Evolutionary conservation across 2,888 invertebrate species (phyloP), one percentile per base, ranked within the genome.

Genomic region (Euplagia quadripunctaria): DNA sequence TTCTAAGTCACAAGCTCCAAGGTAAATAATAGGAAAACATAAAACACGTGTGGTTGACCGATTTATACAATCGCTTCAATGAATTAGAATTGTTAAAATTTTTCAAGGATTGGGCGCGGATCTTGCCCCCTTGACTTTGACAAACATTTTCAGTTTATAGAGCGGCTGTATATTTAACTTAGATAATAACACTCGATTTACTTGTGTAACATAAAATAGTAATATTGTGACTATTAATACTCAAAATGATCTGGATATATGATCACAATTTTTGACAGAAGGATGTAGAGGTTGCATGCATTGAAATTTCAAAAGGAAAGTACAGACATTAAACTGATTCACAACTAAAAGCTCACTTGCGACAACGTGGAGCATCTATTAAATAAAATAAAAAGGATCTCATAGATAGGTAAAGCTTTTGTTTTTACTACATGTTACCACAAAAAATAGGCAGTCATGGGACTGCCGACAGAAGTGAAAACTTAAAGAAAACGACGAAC

Each of bases 51-150:
- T 80, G 83, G 84, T 86, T 88, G 89, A 86, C 85, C 86, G 85
- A 83, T 82, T 83, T 80, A 87, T 86, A 85, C 78, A 87, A 85
- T 82, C 76, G 78, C 76, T 78, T 86, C 70, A 78, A 82, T 83
- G 80, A 82, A 87, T 86, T 77, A 75, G 79, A 86, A 87, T 87
- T 76, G 82, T 76, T 86, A 80, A 79, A 79, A 77, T 78, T 74
- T 78, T 81, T 72, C 80, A 67, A 80, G 79, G 80, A 86, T 85
- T 82, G 83, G 76, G 78, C 79, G 78, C 82, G 88, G 85, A 83
- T 83, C 76, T 84, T 86, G 88, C 87, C 87, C 86, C 75, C 79
- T 69, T 88, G 91, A 91, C 90, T 89, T 91, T 91, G 87, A 87
- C 81, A 86, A 80, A 81, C 83, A 85, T 78, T 77, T 79, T 75